Base-by-base conservation (phyloP, 2,113 vertebrate species). In the Noctilio leporinus region DNA sequence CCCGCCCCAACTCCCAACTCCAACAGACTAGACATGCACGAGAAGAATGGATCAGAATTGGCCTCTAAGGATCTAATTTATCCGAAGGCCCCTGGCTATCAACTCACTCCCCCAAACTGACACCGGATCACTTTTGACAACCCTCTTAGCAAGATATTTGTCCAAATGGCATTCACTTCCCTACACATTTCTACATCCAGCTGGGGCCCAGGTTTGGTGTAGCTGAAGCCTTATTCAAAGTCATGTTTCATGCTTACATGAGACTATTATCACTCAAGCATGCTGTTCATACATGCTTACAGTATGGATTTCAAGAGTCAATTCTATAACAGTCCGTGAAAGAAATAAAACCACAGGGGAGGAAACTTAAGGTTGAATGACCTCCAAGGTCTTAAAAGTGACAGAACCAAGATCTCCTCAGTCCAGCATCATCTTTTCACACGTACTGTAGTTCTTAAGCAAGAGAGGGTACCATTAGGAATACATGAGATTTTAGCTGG, bases 31-130 rank as follows among this genome's bases (percentile, higher is more conserved):
- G 35, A 40, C 16, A 72, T 28, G 35, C 35, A 22, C 38, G n/a
- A 7, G 4, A 5, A 20, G 38, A 38, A 15, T 51, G 47, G 11
- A 43, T 51, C 16, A 33, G 89, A 89, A 87, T 78, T 11, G 70
- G 57, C 33, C 62, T 91, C 51, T 28, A 40, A 40, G 10, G 80
- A 30, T 30, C 84, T 64, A 43, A 30, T 22, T 40, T 20, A 26
- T 14, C 65, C 3, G 20, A 16, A 57, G 24, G 82, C 4, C 80
- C 38, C 15, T 40, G 43, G 33, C 35, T 33, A 43, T 51, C 57
- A 45, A 3, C 10, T 49, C 67, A 16, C 5, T 10, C 14, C 30
- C 7, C 15, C 57, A 0, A 3, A 65, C 0, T 26, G 11, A 30
- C 0, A 49, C 43, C 7, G 6, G 26, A 78, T 8, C 30, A 40